Conservation (phyloP, 1,140 invertebrate species). For the Drosophila elegans region DNA sequence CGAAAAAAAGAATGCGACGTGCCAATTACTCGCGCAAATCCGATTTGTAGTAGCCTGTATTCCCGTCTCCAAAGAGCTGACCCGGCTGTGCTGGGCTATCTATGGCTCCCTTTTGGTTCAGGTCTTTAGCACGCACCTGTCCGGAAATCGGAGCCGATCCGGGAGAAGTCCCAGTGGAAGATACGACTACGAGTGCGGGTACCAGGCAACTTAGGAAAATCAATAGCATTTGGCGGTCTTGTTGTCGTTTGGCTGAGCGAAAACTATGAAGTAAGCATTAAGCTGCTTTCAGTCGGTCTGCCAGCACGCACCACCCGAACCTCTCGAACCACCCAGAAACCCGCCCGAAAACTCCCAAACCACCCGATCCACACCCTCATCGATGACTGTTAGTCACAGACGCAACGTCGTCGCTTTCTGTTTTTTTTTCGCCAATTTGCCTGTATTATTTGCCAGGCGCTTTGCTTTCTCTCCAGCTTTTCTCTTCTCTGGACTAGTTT, state of each 20-base stretch:
- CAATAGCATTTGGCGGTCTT: constrained; percentile 77
- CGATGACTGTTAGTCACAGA: constrained; percentile 75
- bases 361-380: constrained; percentile 14
- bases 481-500: constrained; percentile 35
- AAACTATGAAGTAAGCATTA: constrained; percentile 81
- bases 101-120: constrained; percentile 32
- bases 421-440: constrained; percentile 63
- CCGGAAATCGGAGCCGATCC: constrained; percentile 42
- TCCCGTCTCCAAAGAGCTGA: constrained; percentile 30
- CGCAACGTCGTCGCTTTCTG: constrained; percentile 72
- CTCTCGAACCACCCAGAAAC: constrained; percentile 1
- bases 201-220: constrained; percentile 52
- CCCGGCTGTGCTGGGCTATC: constrained; percentile 39
- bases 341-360: not conserved
- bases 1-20: constrained; percentile 58
- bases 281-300: constrained; percentile 74
- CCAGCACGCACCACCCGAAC: constrained; percentile 39
- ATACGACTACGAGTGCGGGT: constrained; percentile 4
- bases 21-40: constrained; percentile 83
- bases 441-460: constrained; percentile 29
- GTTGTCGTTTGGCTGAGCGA: constrained; percentile 59
- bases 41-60: constrained; percentile 71
- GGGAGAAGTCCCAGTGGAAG: not conserved
- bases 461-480: constrained; percentile 41
- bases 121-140: constrained; percentile 49